These are phyloP conservation scores for Crenichthys baileyi DNA, from an alignment of 2,797 vertebrate species.

Conservation along the genomic window DNA sequence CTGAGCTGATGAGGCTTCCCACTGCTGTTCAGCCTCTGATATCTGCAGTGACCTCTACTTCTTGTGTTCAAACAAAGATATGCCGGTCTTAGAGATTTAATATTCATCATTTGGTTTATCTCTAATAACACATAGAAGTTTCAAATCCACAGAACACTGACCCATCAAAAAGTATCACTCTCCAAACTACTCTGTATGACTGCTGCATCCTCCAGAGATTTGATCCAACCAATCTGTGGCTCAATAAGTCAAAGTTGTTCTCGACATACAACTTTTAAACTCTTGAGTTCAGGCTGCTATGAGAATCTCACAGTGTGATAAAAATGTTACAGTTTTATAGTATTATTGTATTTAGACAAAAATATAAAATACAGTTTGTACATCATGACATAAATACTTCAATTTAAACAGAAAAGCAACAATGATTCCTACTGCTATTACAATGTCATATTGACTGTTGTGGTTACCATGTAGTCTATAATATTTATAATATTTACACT, in stretches of 20 bases:
- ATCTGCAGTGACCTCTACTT: conserved; percentile 62
- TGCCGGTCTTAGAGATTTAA: background rate
- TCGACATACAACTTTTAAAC: background rate
- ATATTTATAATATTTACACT: too few species aligned
- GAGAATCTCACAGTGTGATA: background rate
- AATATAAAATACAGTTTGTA: background rate
- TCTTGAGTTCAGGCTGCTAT: background rate
- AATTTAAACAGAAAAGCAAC: background rate
- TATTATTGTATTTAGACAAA: background rate
- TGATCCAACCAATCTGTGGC: background rate
- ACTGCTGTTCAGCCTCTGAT: conserved; percentile 32
- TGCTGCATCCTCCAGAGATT: background rate
- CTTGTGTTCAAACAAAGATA: conserved; percentile 23
- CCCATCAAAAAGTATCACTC: background rate
- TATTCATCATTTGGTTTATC: background rate
- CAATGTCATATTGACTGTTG: too few species aligned
- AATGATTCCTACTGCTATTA: background rate
- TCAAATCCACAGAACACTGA: background rate
- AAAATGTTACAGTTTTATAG: background rate
- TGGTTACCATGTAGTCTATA: background rate
- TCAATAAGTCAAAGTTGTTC: too few species aligned
- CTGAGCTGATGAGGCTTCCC: conserved; percentile 56
- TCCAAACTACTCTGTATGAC: background rate
- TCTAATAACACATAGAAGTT: background rate
- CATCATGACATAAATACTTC: background rate